Conservation (phyloP, 1,140 invertebrate species). For the Drosophila auraria region DNA sequence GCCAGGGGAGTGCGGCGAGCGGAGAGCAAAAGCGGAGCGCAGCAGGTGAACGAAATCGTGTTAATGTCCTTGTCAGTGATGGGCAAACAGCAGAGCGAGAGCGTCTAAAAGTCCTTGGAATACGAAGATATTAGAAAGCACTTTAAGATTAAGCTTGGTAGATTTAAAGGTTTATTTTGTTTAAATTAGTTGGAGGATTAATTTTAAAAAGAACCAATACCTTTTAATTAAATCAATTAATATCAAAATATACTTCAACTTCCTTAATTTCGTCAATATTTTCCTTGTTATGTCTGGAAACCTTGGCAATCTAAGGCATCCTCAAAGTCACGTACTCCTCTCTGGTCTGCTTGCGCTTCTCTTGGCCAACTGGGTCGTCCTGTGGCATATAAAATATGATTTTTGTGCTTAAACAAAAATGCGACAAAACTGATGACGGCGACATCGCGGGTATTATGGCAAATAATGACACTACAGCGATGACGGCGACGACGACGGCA, state of each 20-base stretch:
- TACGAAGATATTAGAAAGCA: neutral
- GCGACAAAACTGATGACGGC: constrained; percentile 79
- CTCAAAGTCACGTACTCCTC: constrained; percentile 3
- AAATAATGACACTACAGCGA: constrained; percentile 69
- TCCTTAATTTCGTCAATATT: neutral
- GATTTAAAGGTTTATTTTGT: neutral
- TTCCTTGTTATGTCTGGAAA: neutral
- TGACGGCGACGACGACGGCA: neutral
- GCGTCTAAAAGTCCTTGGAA: neutral
- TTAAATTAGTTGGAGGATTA: too few relatives aligned
- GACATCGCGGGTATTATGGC: constrained; percentile 68
- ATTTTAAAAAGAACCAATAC: too few relatives aligned
- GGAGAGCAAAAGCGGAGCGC: constrained; percentile 27
- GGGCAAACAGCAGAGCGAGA: neutral
- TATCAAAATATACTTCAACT: neutral
- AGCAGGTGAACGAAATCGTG: constrained; percentile 80
- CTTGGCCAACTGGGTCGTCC: constrained; percentile 35
- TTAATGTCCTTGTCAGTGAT: constrained; percentile 64
- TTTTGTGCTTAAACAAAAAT: constrained; percentile 65
- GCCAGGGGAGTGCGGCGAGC: neutral
- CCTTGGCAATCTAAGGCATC: neutral
- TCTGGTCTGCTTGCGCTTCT: constrained; percentile 10
- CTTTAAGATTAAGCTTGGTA: neutral
- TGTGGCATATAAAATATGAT: constrained; percentile 71
- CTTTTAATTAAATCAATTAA: neutral